Base-by-base conservation (phyloP, 2,888 invertebrate genomes). In the Enchytraeus crypticus region DNA sequence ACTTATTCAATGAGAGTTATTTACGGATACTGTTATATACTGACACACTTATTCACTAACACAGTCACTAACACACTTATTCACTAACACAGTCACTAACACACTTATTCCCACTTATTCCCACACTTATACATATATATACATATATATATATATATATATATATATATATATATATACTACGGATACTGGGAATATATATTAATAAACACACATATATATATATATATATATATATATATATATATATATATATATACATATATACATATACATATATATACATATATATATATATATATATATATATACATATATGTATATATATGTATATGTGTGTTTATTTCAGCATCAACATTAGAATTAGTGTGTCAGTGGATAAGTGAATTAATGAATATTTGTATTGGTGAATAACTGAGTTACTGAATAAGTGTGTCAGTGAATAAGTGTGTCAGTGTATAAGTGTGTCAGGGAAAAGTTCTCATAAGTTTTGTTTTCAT, bases 191-290 rank as follows among this genome's bases (percentile, higher is more conserved):
- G 27, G 21, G 11, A 18, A n/a, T 18, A 18, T 18, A 49, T 49
- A 49, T 18, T 18, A n/a, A 49, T 49, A 49, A 4, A 8, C 32
- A 18, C n/a, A 29, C 8, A 5, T n/a, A n/a, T n/a, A n/a, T n/a
- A n/a, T n/a, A n/a, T n/a, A n/a, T n/a, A n/a, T n/a, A n/a, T n/a
- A n/a, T n/a, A n/a, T n/a, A n/a, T n/a, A n/a, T n/a, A n/a, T n/a
- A n/a, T n/a, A n/a, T n/a, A n/a, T n/a, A n/a, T n/a, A n/a, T n/a
- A n/a, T n/a, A n/a, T n/a, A n/a, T n/a, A n/a, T n/a, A n/a, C n/a
- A n/a, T n/a, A n/a, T n/a, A n/a, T n/a, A n/a, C 21, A 51, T 51
- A 51, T 27, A 27, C n/a, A 51, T 27, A 51, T 51, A 51, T 27
- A 27, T 51, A 51, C 21, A 51, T 8, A 3, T 1, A n/a, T 51